Percentiles rank a stretch among this genome's conserved stretches.
These are phyloP conservation scores for Bombus superbus DNA, from an alignment of 1,140 invertebrate genomes.

Conservation along the genomic window DNA sequence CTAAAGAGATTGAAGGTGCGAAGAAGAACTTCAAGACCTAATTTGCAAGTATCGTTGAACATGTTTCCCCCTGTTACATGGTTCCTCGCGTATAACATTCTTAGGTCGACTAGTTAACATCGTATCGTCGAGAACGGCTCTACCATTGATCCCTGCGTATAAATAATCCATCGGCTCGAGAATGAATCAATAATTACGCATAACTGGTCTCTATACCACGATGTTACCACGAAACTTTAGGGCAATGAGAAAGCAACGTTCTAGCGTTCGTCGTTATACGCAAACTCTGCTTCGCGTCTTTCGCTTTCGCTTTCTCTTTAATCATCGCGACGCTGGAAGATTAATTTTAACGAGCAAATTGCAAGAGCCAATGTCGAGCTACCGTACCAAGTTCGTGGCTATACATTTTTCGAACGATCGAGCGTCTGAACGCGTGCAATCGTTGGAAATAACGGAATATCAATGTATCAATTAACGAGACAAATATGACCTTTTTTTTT, in stretches of 20 bases:
- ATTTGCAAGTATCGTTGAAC: constrained; percentile 23
- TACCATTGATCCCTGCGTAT: constrained; percentile 11
- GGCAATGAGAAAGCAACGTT: not conserved
- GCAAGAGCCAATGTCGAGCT: not conserved
- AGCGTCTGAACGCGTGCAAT: not conserved
- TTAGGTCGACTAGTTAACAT: constrained; percentile 17
- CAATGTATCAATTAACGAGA: not conserved
- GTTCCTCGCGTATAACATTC: not conserved
- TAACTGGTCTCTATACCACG: not conserved
- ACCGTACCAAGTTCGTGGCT: not conserved
- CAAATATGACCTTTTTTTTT: too few species aligned
- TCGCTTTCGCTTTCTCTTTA: not conserved
- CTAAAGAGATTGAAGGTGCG: constrained; percentile 1
- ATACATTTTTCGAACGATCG: not conserved
- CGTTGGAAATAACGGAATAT: not conserved
- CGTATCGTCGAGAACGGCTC: constrained; percentile 9
- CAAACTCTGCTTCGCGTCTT: not conserved
- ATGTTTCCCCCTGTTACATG: not conserved
- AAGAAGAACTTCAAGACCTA: not conserved
- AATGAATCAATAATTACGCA: constrained; percentile 3
- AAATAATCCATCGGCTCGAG: not conserved
- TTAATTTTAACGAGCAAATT: not conserved
- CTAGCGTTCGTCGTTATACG: not conserved
- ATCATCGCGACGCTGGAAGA: not conserved
- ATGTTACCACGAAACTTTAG: not conserved